phyloP scores from a whole-genome alignment of 2,797 vertebrate genomes.

The Percopsis omiscomaycus region DNA sequence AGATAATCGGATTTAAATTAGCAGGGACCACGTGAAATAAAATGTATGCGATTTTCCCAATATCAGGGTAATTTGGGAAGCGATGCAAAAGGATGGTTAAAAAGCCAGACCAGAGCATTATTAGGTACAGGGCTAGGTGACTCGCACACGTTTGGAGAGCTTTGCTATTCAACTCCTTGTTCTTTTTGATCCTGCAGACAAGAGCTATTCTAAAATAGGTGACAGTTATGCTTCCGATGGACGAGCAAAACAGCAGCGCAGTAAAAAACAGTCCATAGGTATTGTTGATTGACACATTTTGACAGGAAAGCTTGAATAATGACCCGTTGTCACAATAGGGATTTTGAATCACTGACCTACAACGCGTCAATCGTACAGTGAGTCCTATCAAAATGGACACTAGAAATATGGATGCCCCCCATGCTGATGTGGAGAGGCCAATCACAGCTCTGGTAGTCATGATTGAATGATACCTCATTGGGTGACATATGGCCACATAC shows the following conservation, averaged over 20 bases:
- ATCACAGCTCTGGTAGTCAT: constrained; percentile 70
- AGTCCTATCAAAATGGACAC: constrained; percentile 67
- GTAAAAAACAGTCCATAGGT: constrained; percentile 70
- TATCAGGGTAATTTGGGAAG: constrained; percentile 56
- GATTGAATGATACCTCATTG: constrained; percentile 70
- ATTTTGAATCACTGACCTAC: constrained; percentile 56
- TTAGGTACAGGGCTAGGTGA: constrained; percentile 66
- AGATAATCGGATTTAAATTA: constrained; percentile 70
- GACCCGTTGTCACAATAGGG: constrained; percentile 70
- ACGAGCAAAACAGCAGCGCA: constrained; percentile 60
- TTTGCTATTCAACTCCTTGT: constrained; percentile 62
- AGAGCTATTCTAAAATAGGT: constrained; percentile 66
- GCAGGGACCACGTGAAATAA: constrained; percentile 67
- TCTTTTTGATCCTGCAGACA: constrained; percentile 65
- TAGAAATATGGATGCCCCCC: constrained; percentile 53
- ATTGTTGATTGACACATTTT: constrained; percentile 65
- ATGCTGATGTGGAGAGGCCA: constrained; percentile 56
- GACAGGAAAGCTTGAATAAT: constrained; percentile 71
- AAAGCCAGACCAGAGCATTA: constrained; percentile 68
- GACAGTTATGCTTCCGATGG: constrained; percentile 58
- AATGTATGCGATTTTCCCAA: constrained; percentile 61
- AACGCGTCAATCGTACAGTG: constrained; percentile 58
- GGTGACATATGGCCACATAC: constrained; percentile 81
- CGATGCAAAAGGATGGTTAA: constrained; percentile 66
- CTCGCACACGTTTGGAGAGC: constrained; percentile 68